Base-by-base conservation (phyloP, 1,140 invertebrate species). In the Aphidius ervi region DNA sequence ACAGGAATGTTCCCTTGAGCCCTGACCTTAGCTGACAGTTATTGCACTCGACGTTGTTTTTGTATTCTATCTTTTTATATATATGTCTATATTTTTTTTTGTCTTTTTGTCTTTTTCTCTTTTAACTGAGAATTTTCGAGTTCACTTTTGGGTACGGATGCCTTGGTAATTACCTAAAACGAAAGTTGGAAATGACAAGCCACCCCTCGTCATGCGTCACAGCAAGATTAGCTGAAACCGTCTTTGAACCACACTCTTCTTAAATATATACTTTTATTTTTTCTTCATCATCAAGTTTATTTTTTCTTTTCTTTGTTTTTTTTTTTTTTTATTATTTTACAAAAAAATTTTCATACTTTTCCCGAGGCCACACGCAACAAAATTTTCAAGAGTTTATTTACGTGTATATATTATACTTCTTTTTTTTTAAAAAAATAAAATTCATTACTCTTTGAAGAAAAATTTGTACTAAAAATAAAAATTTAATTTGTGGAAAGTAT, bases 151-250 rank as follows among this genome's bases (percentile, higher is more conserved):
- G 8, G 43, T 31, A 56, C 47, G 39, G n/a, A 40, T 9, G 40
- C 31, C 16, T 39, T 7, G 16, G 8, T 58, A 49, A 58, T 58
- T 58, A 58, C 57, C 57, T 58, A 58, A 58, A 58, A 58, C 46
- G 40, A 58, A 49, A 46, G 6, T 40, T 48, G 42, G 8, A 56
- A n/a, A 31, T 31, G 31, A 23, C 39, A 49, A 43, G 3, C 57
- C 46, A 39, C 47, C 49, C 47, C 57, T 58, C 48, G 57, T 49
- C 57, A 58, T 37, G 57, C 57, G 57, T 58, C 54, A 46, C 46
- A 48, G 40, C 47, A 16, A 49, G 48, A 58, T 58, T 48, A 58
- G 31, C 39, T 41, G 57, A 49, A 42, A 58, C 57, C 37, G 57
- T 49, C 57, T 58, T 58, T 58, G 57, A 58, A 58, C 47, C 31